Conservation (phyloP, 2,888 invertebrate species). For the Yponomeuta sedellus region DNA sequence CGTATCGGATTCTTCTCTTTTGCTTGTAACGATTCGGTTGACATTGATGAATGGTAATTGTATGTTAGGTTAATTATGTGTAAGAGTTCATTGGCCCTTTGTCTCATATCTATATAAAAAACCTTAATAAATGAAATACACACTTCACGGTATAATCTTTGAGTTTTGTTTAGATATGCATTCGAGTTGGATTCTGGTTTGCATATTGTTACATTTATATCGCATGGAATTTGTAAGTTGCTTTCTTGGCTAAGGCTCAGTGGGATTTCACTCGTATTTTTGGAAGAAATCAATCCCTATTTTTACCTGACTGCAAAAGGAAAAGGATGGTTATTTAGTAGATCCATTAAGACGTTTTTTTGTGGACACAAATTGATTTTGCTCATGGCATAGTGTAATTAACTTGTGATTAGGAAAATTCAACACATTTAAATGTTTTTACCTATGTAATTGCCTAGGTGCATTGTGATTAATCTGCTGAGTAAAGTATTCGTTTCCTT, state of each 20-base stretch:
- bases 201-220: not conserved
- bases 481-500: not conserved
- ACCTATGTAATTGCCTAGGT: not conserved
- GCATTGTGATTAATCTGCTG: not conserved
- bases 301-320: too few relatives aligned
- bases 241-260: not conserved
- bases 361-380: too few relatives aligned
- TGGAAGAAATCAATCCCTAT: not conserved
- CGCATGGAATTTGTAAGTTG: not conserved
- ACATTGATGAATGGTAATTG: not conserved
- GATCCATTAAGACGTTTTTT: too few relatives aligned
- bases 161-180: not conserved
- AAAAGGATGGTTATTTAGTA: too few relatives aligned
- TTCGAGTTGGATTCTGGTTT: not conserved
- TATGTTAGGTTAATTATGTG: slow-evolving; percentile 9
- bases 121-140: not conserved
- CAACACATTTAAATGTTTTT: too few relatives aligned
- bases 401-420: too few relatives aligned
- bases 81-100: slow-evolving; percentile 11
- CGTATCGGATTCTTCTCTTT: slow-evolving; percentile 11
- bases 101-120: not conserved
- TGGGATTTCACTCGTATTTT: not conserved
- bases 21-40: slow-evolving; percentile 3
- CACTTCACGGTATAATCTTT: not conserved
- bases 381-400: too few relatives aligned